phyloP scores from a whole-genome alignment of 2,888 invertebrate genomes.

The Doris montereyensis region DNA sequence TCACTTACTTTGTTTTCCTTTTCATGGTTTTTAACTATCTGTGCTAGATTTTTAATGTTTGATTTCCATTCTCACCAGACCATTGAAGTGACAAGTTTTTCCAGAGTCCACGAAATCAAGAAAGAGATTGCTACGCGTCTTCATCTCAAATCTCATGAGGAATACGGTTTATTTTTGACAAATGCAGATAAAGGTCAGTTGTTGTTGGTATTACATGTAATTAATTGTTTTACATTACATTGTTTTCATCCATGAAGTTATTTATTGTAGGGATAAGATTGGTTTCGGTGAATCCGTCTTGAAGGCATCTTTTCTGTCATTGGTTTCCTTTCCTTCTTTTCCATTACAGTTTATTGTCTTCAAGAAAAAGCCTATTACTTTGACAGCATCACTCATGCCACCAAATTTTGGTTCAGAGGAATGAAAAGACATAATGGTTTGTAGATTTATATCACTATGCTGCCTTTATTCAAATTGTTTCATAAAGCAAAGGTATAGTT shows the following conservation, averaged over 20 bases:
- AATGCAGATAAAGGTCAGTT: conserved; percentile 54
- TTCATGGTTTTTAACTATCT: no score
- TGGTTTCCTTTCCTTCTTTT: not conserved
- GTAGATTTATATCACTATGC: not conserved
- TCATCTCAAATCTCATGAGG: conserved; percentile 51
- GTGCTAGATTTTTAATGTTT: not conserved
- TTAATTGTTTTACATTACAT: no score
- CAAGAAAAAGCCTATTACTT: conserved; percentile 42
- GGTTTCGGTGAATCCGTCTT: not conserved
- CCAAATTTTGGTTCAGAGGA: conserved; percentile 43
- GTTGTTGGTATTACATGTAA: no score
- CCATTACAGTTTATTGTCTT: conserved; percentile 41
- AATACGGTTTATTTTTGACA: conserved; percentile 61
- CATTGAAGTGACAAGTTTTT: conserved; percentile 54
- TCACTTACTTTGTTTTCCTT: no score
- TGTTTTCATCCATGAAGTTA: no score
- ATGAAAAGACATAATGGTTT: conserved; percentile 27
- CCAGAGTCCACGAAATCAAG: conserved; percentile 55
- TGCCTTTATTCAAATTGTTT: not conserved
- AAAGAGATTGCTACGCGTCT: conserved; percentile 50
- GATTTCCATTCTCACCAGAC: conserved; percentile 45
- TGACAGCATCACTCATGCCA: conserved; percentile 44
- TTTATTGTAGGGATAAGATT: no score
- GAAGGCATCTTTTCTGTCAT: not conserved
- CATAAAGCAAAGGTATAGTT: not conserved